Evolutionary conservation across 2,888 invertebrate genomes (phyloP).

Genomic region (Zaprionus lineosus): DNA sequence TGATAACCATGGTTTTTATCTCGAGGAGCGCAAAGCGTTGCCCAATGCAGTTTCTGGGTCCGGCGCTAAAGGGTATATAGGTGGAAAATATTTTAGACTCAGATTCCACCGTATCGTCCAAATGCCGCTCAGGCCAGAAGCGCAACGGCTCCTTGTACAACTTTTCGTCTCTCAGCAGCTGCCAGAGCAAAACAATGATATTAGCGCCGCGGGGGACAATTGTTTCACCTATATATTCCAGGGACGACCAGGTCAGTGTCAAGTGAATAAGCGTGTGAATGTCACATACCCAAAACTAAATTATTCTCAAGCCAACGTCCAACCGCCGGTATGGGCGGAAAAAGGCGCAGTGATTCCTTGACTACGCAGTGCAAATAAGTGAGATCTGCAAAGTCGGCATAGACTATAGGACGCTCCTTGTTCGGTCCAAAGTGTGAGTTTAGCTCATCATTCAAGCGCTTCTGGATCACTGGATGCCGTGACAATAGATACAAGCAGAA

Average conservation of each 20-base stretch:
- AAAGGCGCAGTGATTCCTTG: slow-evolving; percentile 86
- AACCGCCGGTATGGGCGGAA: slow-evolving; percentile 87
- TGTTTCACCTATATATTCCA: slow-evolving; percentile 32
- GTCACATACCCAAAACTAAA: slow-evolving; percentile 84
- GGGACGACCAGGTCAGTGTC: slow-evolving; percentile 4
- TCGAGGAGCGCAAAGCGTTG: slow-evolving; percentile 80
- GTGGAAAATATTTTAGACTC: slow-evolving; percentile 51
- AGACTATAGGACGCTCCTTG: slow-evolving; percentile 49
- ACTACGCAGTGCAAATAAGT: slow-evolving; percentile 85
- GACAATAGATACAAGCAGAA: slow-evolving; percentile 80
- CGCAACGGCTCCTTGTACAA: slow-evolving; percentile 70
- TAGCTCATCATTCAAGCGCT: slow-evolving; percentile 77
- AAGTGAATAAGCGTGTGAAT: neutral
- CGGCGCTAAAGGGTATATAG: slow-evolving; percentile 81
- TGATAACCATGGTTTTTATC: slow-evolving; percentile 75
- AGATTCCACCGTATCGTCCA: slow-evolving; percentile 82
- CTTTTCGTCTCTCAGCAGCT: slow-evolving; percentile 70
- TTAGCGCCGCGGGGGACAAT: slow-evolving; percentile 75
- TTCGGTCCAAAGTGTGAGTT: slow-evolving; percentile 64
- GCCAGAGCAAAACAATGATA: slow-evolving; percentile 76
- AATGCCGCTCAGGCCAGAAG: slow-evolving; percentile 79
- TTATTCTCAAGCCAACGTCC: slow-evolving; percentile 84
- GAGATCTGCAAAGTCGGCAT: slow-evolving; percentile 67
- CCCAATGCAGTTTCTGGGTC: slow-evolving; percentile 84
- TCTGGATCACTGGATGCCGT: slow-evolving; percentile 72